A percentile compares a stretch with the other conserved stretches of the same genome.
Conservation (phyloP, 2,113 vertebrate species). For the Guaruba guarouba region DNA sequence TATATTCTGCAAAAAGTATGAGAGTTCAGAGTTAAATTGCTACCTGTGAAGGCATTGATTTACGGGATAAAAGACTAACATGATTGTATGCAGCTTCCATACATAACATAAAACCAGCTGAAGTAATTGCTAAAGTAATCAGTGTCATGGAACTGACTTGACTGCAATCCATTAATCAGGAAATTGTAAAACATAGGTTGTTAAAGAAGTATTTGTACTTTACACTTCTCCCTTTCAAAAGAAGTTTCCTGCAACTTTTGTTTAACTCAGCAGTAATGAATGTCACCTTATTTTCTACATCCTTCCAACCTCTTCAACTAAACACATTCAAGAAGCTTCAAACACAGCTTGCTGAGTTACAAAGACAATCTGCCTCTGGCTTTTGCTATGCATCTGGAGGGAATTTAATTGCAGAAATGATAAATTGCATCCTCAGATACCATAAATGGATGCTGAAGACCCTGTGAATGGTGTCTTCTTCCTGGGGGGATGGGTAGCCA, state of each 20-base stretch:
- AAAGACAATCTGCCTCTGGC: background rate
- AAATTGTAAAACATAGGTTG: background rate
- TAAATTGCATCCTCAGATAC: background rate
- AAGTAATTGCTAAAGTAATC: conserved; percentile 7
- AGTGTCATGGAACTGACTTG: background rate
- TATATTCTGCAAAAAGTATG: background rate
- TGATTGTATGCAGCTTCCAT: background rate
- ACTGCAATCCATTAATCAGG: background rate
- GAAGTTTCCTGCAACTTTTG: background rate
- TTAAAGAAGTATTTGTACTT: background rate
- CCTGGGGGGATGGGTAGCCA: background rate
- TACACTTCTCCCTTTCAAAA: background rate
- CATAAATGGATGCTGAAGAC: background rate
- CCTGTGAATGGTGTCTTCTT: background rate
- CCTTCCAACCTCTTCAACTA: background rate
- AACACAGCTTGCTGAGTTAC: background rate
- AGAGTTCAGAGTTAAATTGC: background rate
- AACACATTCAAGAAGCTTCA: conserved; percentile 1
- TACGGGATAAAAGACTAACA: background rate
- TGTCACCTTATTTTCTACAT: background rate
- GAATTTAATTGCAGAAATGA: background rate
- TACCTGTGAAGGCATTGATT: background rate
- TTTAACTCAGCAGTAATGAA: background rate
- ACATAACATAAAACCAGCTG: background rate
- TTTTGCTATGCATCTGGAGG: background rate